phyloP scores from a whole-genome alignment of 2,888 invertebrate genomes.

The Zygaena filipendulae region DNA sequence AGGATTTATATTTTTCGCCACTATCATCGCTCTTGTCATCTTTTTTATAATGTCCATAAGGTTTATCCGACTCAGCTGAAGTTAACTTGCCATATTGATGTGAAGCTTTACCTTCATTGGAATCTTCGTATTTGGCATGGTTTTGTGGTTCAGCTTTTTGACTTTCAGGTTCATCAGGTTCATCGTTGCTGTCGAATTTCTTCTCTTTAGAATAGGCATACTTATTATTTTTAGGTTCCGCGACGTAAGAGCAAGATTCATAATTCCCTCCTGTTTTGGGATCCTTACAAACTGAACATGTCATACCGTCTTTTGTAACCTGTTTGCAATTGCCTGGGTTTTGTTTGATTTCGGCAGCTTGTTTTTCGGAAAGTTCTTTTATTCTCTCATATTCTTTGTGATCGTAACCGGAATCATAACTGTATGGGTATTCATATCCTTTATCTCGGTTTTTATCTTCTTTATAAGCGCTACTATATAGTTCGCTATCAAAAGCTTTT shows the following conservation, averaged over 20 bases:
- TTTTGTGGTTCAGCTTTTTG: conserved; percentile 43
- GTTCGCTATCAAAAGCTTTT: conserved; percentile 55
- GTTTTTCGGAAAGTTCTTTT: conserved; percentile 70
- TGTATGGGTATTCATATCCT: conserved; percentile 58
- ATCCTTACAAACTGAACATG: conserved; percentile 79
- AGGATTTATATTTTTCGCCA: conserved; percentile 46
- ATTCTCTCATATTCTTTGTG: conserved; percentile 66
- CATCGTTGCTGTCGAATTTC: conserved; percentile 70
- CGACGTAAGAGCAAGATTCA: conserved; percentile 83
- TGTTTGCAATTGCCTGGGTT: conserved; percentile 74
- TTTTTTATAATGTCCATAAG: conserved; percentile 30
- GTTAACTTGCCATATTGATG: conserved; percentile 32
- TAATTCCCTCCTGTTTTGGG: conserved; percentile 79
- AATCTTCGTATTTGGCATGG: conserved; percentile 37
- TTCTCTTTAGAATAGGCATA: conserved; percentile 75
- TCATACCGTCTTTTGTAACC: conserved; percentile 72
- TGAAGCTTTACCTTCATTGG: conserved; percentile 28
- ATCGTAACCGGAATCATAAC: conserved; percentile 60
- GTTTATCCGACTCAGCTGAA: conserved; percentile 28
- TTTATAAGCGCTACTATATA: conserved; percentile 56
- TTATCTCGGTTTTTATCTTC: conserved; percentile 44
- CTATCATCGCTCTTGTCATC: conserved; percentile 31
- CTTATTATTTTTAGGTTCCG: conserved; percentile 76
- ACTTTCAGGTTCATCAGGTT: conserved; percentile 56
- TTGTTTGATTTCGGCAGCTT: conserved; percentile 71